Percentiles rank a stretch among this genome's conserved stretches.
phyloP scores from a whole-genome alignment of 2,113 vertebrate species.

The Gymnarchus niloticus region DNA sequence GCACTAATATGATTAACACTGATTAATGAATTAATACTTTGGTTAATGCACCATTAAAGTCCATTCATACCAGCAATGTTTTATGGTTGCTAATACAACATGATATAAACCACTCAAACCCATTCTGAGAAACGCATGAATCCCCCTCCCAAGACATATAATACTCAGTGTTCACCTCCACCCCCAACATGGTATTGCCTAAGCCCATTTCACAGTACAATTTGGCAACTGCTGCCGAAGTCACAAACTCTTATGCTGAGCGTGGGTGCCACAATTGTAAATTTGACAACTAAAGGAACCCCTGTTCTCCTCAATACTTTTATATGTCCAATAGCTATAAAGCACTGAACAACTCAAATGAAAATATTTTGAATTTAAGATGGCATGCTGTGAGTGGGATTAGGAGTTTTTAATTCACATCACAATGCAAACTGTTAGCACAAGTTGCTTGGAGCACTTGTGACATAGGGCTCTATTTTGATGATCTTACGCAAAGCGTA shows the following conservation, averaged over 20 bases:
- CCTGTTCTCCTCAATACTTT: neutral
- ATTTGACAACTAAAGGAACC: neutral
- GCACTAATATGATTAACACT: slow-evolving; percentile 23
- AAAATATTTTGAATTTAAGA: neutral
- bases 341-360: neutral
- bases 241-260: neutral
- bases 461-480: slow-evolving; percentile 52
- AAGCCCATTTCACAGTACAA: neutral
- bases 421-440: slow-evolving; percentile 56
- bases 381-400: slow-evolving; percentile 5
- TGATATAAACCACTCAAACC: neutral
- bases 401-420: slow-evolving; percentile 46
- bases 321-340: neutral
- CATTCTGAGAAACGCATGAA: neutral
- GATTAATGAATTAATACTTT: slow-evolving; percentile 25
- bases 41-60: slow-evolving; percentile 22
- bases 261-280: neutral
- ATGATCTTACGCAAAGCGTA: no score
- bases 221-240: neutral
- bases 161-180: neutral
- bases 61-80: slow-evolving; percentile 14
- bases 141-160: neutral
- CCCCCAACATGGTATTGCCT: neutral
- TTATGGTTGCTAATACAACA: slow-evolving; percentile 15
- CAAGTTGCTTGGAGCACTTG: slow-evolving; percentile 48